Evolutionary conservation across 2,888 invertebrate genomes (phyloP), one percentile per base, ranked within the genome.

Genomic region (Acanthosoma haemorrhoidale): DNA sequence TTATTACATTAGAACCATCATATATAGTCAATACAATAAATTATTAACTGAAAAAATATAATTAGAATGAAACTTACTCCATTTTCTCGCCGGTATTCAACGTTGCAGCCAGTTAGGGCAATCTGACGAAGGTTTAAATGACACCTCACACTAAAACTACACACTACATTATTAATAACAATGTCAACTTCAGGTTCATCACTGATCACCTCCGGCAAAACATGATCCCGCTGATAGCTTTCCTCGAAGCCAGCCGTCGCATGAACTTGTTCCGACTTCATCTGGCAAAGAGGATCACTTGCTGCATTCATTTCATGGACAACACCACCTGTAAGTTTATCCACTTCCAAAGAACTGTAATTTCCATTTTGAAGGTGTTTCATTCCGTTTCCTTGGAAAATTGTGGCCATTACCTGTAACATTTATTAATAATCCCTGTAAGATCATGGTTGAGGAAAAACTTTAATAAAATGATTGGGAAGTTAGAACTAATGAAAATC

Each of bases 141-240:
- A 82, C 97, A 98, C 80, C 94, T 87, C 75, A 96, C 94, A 85
- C 91, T 95, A 85, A 97, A 95, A 85, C 90, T 92, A 84, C 94
- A 94, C 80, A 96, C 96, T 76, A 96, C 96, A 86, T 98, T 98
- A 84, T 94, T 96, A 81, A 97, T 95, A 79, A 92, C 89, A 80
- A 97, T 96, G 82, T 96, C 96, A 81, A 96, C 88, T 83, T 92
- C 92, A 9, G 90, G 90, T 75, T 88, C 87, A 69, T 84, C 83
- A 68, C 69, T 36, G 32, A 57, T 64, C 21, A 60, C 68, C 18
- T 29, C 59, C 11, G 67, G 67, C n/a, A 57, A 18, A n/a, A 32
- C 69, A 34, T 39, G 43, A 39, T 38, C 66, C 18, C 29, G 16
- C 16, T 29, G 43, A 16, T 36, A 43, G 3, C 3, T 18, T 18